These are phyloP conservation scores for Semicossyphus pulcher DNA, from an alignment of 2,113 vertebrate genomes.

Conservation along the genomic window DNA sequence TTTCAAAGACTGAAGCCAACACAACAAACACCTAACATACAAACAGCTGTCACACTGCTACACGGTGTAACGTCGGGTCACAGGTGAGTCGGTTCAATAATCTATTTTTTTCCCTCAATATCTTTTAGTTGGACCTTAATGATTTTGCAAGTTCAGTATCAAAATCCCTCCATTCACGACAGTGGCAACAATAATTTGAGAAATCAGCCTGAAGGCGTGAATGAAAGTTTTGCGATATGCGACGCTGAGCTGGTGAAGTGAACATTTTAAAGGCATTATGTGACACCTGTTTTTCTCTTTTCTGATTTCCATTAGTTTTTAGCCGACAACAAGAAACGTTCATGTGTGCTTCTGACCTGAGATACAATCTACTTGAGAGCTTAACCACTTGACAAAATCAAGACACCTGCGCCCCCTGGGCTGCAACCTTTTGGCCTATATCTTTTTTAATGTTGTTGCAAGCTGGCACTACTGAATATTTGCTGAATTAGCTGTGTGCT, in stretches of 20 bases:
- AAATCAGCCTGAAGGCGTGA: background rate
- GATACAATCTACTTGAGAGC: conserved; percentile 2
- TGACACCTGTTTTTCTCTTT: conserved; percentile 28
- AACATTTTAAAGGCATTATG: conserved; percentile 63
- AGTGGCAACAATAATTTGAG: conserved; percentile 1
- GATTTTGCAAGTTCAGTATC: background rate
- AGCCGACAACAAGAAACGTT: no score
- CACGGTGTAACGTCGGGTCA: conserved; percentile 8
- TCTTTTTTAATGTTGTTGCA: no score
- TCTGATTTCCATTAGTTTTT: conserved; percentile 2
- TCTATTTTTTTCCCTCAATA: background rate
- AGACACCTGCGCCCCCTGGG: background rate
- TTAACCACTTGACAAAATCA: background rate
- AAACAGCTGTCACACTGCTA: conserved; percentile 29
- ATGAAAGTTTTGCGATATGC: conserved; percentile 19
- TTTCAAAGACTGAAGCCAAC: conserved; percentile 13
- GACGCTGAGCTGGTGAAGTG: conserved; percentile 60
- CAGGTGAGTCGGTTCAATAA: background rate
- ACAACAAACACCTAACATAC: conserved; percentile 36
- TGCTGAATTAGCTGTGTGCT: background rate
- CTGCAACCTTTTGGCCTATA: no score
- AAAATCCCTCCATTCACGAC: conserved; percentile 7
- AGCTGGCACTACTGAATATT: no score
- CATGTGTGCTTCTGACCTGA: conserved; percentile 56
- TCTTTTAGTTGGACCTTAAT: background rate